Conservation (phyloP, 1,140 invertebrate genomes). For the Eupeodes corollae region DNA sequence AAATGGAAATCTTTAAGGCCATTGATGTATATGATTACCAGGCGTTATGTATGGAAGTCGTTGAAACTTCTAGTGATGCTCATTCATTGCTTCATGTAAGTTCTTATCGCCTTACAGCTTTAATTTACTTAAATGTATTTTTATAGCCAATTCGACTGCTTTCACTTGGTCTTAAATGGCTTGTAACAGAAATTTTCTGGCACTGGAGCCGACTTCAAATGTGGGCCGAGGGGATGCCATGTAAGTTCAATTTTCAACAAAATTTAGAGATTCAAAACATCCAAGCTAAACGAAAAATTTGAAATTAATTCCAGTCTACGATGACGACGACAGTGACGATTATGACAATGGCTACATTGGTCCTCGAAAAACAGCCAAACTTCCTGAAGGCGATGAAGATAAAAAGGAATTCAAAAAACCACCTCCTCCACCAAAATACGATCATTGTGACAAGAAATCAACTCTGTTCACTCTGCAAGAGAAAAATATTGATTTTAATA, state of each 20-base stretch:
- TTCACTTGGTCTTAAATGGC: slow-evolving; percentile 23
- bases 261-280: not conserved
- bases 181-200: slow-evolving; percentile 23
- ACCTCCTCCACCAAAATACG: slow-evolving; percentile 33
- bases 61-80: slow-evolving; percentile 13
- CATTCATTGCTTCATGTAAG: slow-evolving; percentile 22
- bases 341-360: slow-evolving; percentile 25
- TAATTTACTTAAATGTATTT: not conserved
- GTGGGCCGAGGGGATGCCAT: slow-evolving; percentile 35
- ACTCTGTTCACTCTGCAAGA: slow-evolving; percentile 57
- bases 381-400: slow-evolving; percentile 33
- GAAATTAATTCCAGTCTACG: slow-evolving; percentile 7
- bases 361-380: slow-evolving; percentile 27
- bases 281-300: not conserved
- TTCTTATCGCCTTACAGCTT: not conserved
- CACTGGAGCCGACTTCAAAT: slow-evolving; percentile 25
- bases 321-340: slow-evolving; percentile 28
- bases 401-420: slow-evolving; percentile 26
- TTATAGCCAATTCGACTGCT: slow-evolving; percentile 23
- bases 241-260: slow-evolving; percentile 20
- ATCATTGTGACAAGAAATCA: slow-evolving; percentile 53
- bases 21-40: slow-evolving; percentile 79
- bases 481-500: slow-evolving; percentile 41
- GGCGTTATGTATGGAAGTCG: slow-evolving; percentile 50
- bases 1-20: slow-evolving; percentile 59